Evolutionary conservation across 1,140 invertebrate species (phyloP), one percentile per base, ranked within the genome.

Genomic region (Bombus consobrinus): DNA sequence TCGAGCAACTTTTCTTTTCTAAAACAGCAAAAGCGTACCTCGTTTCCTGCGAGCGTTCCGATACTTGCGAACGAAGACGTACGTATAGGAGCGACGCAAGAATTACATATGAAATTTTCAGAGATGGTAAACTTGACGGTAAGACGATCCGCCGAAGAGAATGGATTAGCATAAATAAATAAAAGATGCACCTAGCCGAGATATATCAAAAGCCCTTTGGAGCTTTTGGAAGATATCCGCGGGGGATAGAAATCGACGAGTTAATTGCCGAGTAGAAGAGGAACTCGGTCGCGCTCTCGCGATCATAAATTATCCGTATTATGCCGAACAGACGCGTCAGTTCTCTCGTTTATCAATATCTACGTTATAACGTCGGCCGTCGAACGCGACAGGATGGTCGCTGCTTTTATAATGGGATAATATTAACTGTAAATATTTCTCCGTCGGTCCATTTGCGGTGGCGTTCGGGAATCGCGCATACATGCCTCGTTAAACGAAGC

Each of bases 91-190:
- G 13, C 87, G 57, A 43, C 28, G 76, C 57, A 22, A 34, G 69
- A 88, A 88, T 86, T 72, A 80, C 82, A 92, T 93, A 93, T 92
- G 89, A 94, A 94, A 94, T 94, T 93, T 94, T 92, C 93, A 93
- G 88, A 93, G 89, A 91, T 88, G 84, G 91, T 91, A 87, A 92
- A 93, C 91, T 93, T 86, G 82, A 83, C 15, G 88, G 66, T 66
- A 75, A 87, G 73, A 66, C 43, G 74, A 71, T 43, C 71, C 57
- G 53, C 43, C 88, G 88, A 91, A 88, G 87, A 91, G 89, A 89
- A 47, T 37, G 41, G 81, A 69, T 94, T 94, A 93, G 90, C 94
- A 94, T 94, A 93, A 94, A 94, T 94, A 94, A 94, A 94, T 94
- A 94, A 94, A 94, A 94, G 89, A 93, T 93, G 90, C 74, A 28